phyloP scores from a whole-genome alignment of 2,797 vertebrate species.

The Dendrocincla fuliginosa region DNA sequence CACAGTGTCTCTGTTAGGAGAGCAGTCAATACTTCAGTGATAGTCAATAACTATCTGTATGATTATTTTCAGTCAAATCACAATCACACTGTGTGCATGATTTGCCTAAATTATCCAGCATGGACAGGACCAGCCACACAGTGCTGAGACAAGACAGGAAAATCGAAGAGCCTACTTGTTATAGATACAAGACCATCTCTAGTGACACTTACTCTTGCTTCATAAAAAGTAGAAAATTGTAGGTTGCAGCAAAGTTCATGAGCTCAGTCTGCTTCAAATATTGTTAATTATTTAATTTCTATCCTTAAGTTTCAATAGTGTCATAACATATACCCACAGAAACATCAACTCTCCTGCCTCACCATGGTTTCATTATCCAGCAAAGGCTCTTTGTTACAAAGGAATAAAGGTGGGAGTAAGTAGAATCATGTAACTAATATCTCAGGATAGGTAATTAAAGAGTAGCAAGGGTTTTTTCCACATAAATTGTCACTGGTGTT shows the following conservation, averaged over 20 bases:
- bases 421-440: neutral
- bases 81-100: neutral
- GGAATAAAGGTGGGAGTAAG: neutral
- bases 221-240: neutral
- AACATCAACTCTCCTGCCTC: neutral
- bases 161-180: neutral
- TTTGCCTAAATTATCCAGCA: neutral
- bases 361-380: neutral
- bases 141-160: neutral
- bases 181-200: neutral
- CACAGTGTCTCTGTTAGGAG: neutral
- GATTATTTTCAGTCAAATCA: neutral
- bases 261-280: neutral
- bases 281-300: neutral
- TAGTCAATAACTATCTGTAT: neutral
- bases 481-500: neutral
- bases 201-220: neutral
- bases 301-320: neutral
- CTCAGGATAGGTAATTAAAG: constrained; percentile 14
- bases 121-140: no score
- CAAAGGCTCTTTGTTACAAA: neutral
- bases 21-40: neutral
- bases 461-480: neutral
- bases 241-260: neutral
- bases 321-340: neutral